Evolutionary conservation across 2,797 vertebrate species (phyloP).

Genomic region (Nothura maculosa): DNA sequence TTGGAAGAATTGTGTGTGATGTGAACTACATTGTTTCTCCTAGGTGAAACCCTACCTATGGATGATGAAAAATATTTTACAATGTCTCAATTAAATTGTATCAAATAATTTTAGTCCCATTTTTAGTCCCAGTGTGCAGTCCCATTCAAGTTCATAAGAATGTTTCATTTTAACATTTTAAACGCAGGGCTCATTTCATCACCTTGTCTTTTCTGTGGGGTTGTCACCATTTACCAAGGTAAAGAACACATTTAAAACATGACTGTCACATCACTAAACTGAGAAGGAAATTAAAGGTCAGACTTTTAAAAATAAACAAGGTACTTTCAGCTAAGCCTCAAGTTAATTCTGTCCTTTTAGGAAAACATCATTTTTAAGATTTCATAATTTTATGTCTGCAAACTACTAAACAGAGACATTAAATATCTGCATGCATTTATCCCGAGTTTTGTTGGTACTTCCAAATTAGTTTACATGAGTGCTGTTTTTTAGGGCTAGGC

Average conservation of each 20-base stretch:
- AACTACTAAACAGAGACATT: not conserved
- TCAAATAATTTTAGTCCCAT: not conserved
- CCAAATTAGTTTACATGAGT: not conserved
- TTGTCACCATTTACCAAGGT: not conserved
- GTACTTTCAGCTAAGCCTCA: not conserved
- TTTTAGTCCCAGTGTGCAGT: too few relatives aligned
- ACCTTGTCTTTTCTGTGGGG: not conserved
- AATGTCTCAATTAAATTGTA: not conserved
- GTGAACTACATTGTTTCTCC: not conserved
- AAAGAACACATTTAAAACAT: not conserved
- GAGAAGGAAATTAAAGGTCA: not conserved
- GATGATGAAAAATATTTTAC: not conserved
- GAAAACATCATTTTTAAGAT: not conserved
- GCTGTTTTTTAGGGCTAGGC: not conserved
- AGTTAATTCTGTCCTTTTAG: not conserved
- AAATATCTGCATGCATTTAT: not conserved
- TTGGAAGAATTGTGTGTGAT: not conserved
- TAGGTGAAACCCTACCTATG: not conserved
- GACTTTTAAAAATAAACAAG: not conserved
- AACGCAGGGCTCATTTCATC: not conserved
- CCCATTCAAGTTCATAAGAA: not conserved
- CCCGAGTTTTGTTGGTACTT: not conserved
- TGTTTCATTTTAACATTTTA: not conserved
- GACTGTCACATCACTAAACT: not conserved
- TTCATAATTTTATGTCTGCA: not conserved